A percentile compares a stretch with the other conserved stretches of the same genome.
These are phyloP conservation scores for Omphaloscelis lunosa DNA, from an alignment of 2,888 invertebrate genomes.

Conservation along the genomic window DNA sequence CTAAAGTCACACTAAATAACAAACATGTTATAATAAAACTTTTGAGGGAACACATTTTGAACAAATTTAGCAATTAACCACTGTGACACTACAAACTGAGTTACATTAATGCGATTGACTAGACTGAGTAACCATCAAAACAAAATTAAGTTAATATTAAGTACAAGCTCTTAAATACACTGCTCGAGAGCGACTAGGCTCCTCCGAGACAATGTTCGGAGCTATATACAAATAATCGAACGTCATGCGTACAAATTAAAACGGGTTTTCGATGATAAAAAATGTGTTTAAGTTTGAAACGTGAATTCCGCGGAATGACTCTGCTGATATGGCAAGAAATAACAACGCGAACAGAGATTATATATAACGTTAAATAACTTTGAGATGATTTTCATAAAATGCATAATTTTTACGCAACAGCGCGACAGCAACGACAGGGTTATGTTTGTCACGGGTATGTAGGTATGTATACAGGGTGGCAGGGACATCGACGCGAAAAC, in stretches of 20 bases:
- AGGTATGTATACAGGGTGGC: neutral
- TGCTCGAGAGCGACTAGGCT: slow-evolving; percentile 72
- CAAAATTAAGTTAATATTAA: slow-evolving; percentile 28
- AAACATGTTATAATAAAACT: slow-evolving; percentile 66
- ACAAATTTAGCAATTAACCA: slow-evolving; percentile 9
- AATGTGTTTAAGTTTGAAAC: slow-evolving; percentile 27
- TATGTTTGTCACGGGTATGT: neutral
- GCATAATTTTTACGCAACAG: neutral
- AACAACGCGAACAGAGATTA: neutral
- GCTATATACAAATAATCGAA: slow-evolving; percentile 73
- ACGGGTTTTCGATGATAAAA: slow-evolving; percentile 77
- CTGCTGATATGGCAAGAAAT: slow-evolving; percentile 7
- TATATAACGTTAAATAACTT: neutral
- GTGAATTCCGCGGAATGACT: slow-evolving; percentile 28
- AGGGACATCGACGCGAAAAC: too few species aligned
- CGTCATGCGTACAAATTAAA: slow-evolving; percentile 75
- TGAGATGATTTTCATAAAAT: neutral
- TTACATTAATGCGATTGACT: slow-evolving; percentile 49
- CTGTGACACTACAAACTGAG: slow-evolving; percentile 8
- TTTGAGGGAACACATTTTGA: slow-evolving; percentile 68
- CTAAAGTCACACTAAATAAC: slow-evolving; percentile 67
- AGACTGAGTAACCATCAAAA: slow-evolving; percentile 41
- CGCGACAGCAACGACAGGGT: neutral
- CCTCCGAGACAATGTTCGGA: slow-evolving; percentile 67
- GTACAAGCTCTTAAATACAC: slow-evolving; percentile 63